Conservation (phyloP, 2,113 vertebrate species). For the Labeo rohita region DNA sequence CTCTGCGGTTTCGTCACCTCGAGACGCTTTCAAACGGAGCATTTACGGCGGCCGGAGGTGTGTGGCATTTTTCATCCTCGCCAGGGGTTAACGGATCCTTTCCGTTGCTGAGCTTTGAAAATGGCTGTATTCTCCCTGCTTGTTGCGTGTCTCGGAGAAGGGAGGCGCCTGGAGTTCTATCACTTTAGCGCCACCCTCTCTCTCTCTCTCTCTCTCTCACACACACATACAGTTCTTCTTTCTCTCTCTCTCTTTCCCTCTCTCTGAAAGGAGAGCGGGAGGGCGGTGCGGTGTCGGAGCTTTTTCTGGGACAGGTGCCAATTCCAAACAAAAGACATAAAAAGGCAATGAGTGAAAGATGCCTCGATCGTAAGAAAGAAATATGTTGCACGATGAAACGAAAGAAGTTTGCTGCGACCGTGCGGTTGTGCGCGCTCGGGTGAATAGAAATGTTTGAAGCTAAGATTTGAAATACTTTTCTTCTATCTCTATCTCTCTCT, state of each 20-base stretch:
- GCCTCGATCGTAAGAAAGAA: conserved; percentile 63
- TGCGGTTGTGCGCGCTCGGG: conserved; percentile 15
- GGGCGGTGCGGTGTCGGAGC: conserved; percentile 79
- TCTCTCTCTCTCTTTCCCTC: conserved; percentile 66
- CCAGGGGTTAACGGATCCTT: conserved; percentile 48
- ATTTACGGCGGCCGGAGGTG: neutral
- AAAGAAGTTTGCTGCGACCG: conserved; percentile 59
- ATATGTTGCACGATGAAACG: conserved; percentile 63
- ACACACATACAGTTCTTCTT: conserved; percentile 58
- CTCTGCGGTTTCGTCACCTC: neutral
- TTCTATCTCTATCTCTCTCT: conserved; percentile 19
- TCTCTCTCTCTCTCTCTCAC: conserved; percentile 51
- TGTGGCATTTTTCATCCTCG: conserved; percentile 41
- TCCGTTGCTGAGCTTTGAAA: conserved; percentile 58
- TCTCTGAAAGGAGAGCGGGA: conserved; percentile 79
- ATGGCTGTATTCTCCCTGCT: conserved; percentile 51
- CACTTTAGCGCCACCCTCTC: conserved; percentile 53
- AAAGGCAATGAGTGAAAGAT: conserved; percentile 80
- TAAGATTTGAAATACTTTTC: conserved; percentile 64
- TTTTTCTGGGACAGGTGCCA: conserved; percentile 92
- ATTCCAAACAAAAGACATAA: conserved; percentile 89
- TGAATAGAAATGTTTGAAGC: conserved; percentile 57
- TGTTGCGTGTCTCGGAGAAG: conserved; percentile 51
- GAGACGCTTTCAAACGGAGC: neutral
- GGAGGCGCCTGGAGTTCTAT: conserved; percentile 58